Conservation (phyloP, 2,113 vertebrate species). For the Tricholaema leucomelas region DNA sequence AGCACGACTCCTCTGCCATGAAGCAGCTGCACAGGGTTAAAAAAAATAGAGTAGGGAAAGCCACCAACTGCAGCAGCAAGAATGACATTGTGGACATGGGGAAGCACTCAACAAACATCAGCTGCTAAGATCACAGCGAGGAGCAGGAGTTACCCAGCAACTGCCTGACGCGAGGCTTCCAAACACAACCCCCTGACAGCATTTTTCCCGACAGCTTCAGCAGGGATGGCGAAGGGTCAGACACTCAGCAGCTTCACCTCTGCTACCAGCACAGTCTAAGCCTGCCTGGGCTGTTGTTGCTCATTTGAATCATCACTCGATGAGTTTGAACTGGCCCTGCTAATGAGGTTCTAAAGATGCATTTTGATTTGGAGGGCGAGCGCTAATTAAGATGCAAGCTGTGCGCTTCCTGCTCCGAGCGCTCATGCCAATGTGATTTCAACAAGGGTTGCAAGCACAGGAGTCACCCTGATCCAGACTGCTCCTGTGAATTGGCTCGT, state of each 20-base stretch:
- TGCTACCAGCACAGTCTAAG: accelerated
- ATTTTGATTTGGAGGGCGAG: neutral
- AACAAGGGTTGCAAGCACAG: neutral
- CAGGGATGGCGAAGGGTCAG: no score
- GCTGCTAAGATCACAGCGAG: neutral
- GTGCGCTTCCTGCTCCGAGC: neutral
- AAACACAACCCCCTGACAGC: neutral
- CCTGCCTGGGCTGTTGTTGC: neutral
- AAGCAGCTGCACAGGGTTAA: neutral
- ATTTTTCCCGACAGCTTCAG: neutral
- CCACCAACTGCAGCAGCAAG: neutral
- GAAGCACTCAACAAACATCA: neutral
- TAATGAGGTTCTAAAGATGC: neutral
- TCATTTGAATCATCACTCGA: accelerated
- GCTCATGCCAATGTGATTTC: neutral
- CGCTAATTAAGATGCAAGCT: neutral
- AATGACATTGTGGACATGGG: accelerated
- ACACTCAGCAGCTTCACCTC: neutral
- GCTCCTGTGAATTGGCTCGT: neutral
- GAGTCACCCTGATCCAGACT: neutral
- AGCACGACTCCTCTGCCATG: neutral
- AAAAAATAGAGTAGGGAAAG: neutral
- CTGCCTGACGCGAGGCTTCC: neutral
- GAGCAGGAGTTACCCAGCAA: neutral
- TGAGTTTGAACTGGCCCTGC: neutral